Conservation (phyloP, 2,888 invertebrate genomes). For the Epicampocera succincta region DNA sequence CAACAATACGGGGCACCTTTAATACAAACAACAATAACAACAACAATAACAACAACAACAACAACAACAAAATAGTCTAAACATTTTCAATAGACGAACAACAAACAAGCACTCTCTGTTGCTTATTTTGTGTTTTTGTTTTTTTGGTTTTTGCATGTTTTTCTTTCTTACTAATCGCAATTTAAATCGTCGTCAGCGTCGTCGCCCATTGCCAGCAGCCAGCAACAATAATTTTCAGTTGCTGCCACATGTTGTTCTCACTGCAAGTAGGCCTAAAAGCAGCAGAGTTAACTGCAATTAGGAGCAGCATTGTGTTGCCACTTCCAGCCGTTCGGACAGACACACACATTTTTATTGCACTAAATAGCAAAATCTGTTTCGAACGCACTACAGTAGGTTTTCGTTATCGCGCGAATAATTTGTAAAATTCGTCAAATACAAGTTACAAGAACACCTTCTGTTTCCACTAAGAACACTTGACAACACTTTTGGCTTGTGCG, state of each 20-base stretch:
- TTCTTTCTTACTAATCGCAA: conserved; percentile 59
- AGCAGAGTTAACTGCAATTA: conserved; percentile 58
- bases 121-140: too few relatives aligned
- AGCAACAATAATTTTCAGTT: conserved; percentile 41
- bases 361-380: conserved; percentile 23
- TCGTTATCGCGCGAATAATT: background rate
- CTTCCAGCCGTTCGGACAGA: conserved; percentile 35
- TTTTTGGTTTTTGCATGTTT: too few relatives aligned
- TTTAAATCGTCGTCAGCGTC: conserved; percentile 74
- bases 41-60: conserved; percentile 43
- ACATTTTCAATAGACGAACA: conserved; percentile 60
- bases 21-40: conserved; percentile 27
- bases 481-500: background rate
- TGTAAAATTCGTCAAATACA: background rate
- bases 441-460: background rate
- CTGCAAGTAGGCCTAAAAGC: conserved; percentile 71
- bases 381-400: conserved; percentile 44
- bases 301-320: conserved; percentile 60
- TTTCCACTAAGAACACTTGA: too few relatives aligned
- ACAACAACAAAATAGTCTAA: conserved; percentile 39
- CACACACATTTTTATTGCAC: conserved; percentile 13
- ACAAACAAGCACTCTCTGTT: conserved; percentile 55
- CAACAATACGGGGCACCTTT: conserved; percentile 64
- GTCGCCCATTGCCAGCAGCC: conserved; percentile 72
- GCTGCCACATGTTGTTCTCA: conserved; percentile 60